A percentile compares a stretch with the other conserved stretches of the same genome.
Evolutionary conservation across 2,797 vertebrate species (phyloP).

Genomic region (Hoplostethus mediterraneus): DNA sequence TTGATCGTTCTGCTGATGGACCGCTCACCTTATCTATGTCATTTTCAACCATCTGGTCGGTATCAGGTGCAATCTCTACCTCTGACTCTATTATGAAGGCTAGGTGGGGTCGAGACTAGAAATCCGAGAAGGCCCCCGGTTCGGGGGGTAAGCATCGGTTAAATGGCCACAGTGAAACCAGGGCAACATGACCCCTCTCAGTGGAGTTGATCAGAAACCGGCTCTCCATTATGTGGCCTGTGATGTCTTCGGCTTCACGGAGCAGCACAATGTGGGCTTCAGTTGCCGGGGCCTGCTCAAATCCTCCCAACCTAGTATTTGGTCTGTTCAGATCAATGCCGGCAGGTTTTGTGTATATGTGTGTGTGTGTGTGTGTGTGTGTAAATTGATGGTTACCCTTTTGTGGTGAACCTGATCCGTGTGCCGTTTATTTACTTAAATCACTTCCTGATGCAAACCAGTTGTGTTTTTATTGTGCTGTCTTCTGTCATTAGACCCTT

Average conservation of each 20-base stretch:
- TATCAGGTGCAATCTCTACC: slow-evolving; percentile 55
- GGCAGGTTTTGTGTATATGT: slow-evolving; percentile 38
- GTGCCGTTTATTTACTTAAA: slow-evolving; percentile 14
- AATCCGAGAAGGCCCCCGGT: slow-evolving; percentile 62
- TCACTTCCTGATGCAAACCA: slow-evolving; percentile 35
- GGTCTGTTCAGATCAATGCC: slow-evolving; percentile 40
- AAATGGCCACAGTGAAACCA: slow-evolving; percentile 64
- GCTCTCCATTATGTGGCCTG: slow-evolving; percentile 52
- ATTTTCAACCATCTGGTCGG: slow-evolving; percentile 31
- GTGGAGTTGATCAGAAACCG: slow-evolving; percentile 70
- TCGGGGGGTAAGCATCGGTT: slow-evolving; percentile 37
- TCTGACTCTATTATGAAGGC: slow-evolving; percentile 47
- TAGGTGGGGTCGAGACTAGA: slow-evolving; percentile 69
- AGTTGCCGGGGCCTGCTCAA: slow-evolving; percentile 19
- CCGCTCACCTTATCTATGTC: slow-evolving; percentile 37
- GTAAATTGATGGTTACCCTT: slow-evolving; percentile 54
- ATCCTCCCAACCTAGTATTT: slow-evolving; percentile 42
- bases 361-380: slow-evolving; percentile 18
- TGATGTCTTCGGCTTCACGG: slow-evolving; percentile 6
- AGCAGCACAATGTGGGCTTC: slow-evolving; percentile 33
- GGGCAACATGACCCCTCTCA: slow-evolving; percentile 77
- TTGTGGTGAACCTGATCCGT: slow-evolving; percentile 51
- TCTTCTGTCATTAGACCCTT: background rate
- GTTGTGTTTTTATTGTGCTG: slow-evolving; percentile 3
- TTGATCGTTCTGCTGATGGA: slow-evolving; percentile 11